Evolutionary conservation across 2,888 invertebrate genomes (phyloP), one percentile per base, ranked within the genome.

Genomic region (Priocnemis perturbator): DNA sequence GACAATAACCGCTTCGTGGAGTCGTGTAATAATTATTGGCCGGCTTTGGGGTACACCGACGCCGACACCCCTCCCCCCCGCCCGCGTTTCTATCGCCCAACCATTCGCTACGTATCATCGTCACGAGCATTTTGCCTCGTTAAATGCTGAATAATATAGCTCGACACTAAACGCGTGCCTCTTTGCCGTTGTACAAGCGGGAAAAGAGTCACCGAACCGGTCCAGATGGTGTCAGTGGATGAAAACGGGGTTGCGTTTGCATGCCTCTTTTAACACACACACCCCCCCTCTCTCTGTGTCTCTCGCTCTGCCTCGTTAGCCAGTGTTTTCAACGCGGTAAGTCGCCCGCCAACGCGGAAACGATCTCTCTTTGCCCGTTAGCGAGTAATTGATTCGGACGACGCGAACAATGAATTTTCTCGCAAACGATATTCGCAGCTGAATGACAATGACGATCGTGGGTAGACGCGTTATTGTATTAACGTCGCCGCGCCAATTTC

Each of bases 1-100:
- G 82, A 86, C 85, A 86, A 87, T 86, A 84, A 86, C 83, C 81
- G 84, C 81, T 82, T 77, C 79, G 78, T 64, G 72, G 74, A 80
- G 76, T 78, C 81, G 74, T 79, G 82, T 82, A 81, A 84, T 84
- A 85, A 83, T 85, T 83, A 85, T 85, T 80, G 85, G 79, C 72
- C 69, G 76, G 75, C 76, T 78, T 82, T 75, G 66, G 50, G 47
- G 53, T 67, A 55, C 60, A 63, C 45, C 64, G 67, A 55, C 70
- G 58, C 58, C 37, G 44, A 50, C 55, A 19, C 53, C 37, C 17
- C 14, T 0, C 50, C 19, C 47, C 58, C 57, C 50, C 19, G 26
- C 58, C 57, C 60, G 45, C 11, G 58, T 50, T 58, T 45, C 53
- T 23, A 20, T 52, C 30, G 15, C 60, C 62, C 37, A 37, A 59